Base-by-base conservation (phyloP, 2,888 invertebrate species). In the Agriotes lineatus region DNA sequence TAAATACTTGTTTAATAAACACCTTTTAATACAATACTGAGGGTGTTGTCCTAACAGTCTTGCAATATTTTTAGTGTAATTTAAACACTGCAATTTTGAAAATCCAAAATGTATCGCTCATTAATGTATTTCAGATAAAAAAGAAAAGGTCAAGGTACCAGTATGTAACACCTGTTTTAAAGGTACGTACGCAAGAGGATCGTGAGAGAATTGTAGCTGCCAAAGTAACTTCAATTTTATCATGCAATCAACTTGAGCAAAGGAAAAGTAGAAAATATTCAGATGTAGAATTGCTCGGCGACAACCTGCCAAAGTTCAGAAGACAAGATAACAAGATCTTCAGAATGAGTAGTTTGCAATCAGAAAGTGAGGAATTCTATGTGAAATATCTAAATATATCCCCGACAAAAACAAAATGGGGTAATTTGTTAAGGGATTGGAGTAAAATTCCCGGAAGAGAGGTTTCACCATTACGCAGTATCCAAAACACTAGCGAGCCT, bases 401-500 rank as follows among this genome's bases (percentile, higher is more conserved):
- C 68, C 84, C 83, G 52, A 82, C 83, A 33, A 75, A 58, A 45
- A 77, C 79, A 45, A 83, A 82, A 72, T 81, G 84, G 35, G 87
- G 89, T 18, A 82, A 82, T 78, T 82, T 90, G 60, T 79, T 92
- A n/a, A 88, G 85, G 81, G 85, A 89, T 76, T 91, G 90, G 89
- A 80, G 83, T 19, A 77, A 84, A 50, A 91, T 92, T 75, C 89
- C 89, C 2, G 91, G 91, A 0, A 84, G 92, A 65, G 90, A 90
- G 54, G 74, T 78, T 9, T 88, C 90, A 59, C 52, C 52, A 9
- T 12, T 10, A 30, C 25, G 25, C 1, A 18, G 12, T n/a, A n/a
- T n/a, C n/a, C n/a, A n/a, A n/a, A n/a, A n/a, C n/a, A n/a, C n/a
- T n/a, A n/a, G n/a, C n/a, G 25, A 5, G 25, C 25, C 25, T 25